A percentile compares a stretch with the other conserved stretches of the same genome.
These are phyloP conservation scores for Benitochromis conjunctus DNA, from an alignment of 2,113 vertebrate species.

Conservation along the genomic window DNA sequence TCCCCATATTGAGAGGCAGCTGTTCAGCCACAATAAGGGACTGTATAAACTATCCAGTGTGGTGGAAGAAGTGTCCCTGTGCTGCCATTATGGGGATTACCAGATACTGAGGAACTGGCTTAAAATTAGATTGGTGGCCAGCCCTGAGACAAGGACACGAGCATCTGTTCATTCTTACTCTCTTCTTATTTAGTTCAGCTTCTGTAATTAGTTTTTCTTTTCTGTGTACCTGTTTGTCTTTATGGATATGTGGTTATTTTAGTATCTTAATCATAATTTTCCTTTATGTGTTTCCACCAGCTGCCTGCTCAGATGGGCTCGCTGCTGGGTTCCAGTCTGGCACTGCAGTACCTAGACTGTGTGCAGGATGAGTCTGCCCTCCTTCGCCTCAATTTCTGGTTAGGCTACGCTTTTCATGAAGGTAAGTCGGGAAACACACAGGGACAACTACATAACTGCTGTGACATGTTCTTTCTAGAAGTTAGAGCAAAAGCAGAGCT, in stretches of 20 bases:
- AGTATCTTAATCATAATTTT: not conserved
- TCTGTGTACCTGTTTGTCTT: not conserved
- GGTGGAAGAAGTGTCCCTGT: conserved; percentile 9
- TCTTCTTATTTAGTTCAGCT: not conserved
- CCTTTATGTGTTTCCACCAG: conserved; percentile 60
- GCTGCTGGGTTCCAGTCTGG: conserved; percentile 80
- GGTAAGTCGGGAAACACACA: conserved; percentile 64
- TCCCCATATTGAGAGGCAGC: conserved; percentile 49
- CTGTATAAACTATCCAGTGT: not conserved
- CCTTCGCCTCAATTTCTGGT: conserved; percentile 88
- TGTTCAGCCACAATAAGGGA: conserved; percentile 27
- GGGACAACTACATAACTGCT: not conserved
- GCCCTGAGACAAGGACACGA: not conserved
- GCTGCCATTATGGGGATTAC: conserved; percentile 23
- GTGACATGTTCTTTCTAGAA: not conserved
- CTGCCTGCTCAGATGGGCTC: conserved; percentile 93
- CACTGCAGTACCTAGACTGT: conserved; percentile 89
- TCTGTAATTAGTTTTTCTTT: not conserved
- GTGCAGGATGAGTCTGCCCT: conserved; percentile 84
- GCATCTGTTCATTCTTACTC: not conserved
- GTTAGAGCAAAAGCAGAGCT: not conserved
- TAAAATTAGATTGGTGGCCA: not conserved
- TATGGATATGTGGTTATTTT: not conserved
- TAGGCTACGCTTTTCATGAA: conserved; percentile 85
- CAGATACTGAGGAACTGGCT: not conserved